Conservation (phyloP, 2,797 vertebrate genomes). For the Hyperoplus immaculatus region DNA sequence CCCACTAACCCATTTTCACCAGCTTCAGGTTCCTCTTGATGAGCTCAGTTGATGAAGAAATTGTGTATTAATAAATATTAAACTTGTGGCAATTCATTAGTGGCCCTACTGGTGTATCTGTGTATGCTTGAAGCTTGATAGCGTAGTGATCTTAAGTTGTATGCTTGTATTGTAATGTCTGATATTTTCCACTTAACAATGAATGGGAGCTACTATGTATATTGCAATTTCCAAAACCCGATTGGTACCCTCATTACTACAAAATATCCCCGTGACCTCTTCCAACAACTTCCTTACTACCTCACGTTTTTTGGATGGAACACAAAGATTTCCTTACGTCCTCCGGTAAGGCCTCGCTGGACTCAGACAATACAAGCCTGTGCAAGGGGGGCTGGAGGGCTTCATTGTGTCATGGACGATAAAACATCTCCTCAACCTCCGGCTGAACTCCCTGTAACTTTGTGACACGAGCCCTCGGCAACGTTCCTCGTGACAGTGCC, state of each 20-base stretch:
- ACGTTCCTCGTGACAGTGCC: slow-evolving; percentile 14
- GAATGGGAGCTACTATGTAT: background rate
- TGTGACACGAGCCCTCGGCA: slow-evolving; percentile 6
- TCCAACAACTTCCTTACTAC: too few relatives aligned
- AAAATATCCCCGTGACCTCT: background rate
- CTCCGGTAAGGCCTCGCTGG: slow-evolving; percentile 30
- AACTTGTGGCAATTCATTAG: slow-evolving; percentile 1
- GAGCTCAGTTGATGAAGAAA: background rate
- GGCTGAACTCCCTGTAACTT: slow-evolving; percentile 17
- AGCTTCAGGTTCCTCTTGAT: background rate
- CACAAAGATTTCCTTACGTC: slow-evolving; percentile 10
- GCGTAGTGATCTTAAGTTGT: background rate
- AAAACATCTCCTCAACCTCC: slow-evolving; percentile 43
- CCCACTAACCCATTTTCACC: background rate
- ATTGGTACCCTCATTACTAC: background rate
- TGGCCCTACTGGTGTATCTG: background rate
- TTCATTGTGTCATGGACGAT: slow-evolving; percentile 36
- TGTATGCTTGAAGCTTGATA: background rate
- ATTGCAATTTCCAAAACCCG: background rate
- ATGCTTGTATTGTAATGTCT: background rate
- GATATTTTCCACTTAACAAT: background rate
- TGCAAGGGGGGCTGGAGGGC: background rate
- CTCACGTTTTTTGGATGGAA: slow-evolving; percentile 8
- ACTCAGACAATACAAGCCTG: slow-evolving; percentile 36
- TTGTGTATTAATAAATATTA: background rate